Conservation (phyloP, 2,113 vertebrate genomes). For the Tringa solitaria region DNA sequence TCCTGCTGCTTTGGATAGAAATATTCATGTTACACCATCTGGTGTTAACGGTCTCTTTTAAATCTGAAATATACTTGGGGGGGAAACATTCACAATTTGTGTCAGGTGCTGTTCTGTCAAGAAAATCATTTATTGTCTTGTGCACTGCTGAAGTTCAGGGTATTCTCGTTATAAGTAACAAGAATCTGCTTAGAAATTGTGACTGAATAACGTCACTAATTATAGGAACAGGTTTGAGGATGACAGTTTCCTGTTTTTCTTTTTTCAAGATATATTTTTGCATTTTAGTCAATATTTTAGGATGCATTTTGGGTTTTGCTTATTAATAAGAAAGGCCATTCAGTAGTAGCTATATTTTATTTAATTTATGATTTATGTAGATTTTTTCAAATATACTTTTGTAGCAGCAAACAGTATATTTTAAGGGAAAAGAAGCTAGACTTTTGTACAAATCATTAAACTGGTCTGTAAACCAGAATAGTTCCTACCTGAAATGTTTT, state of each 20-base stretch:
- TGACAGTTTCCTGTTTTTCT: background rate
- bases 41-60: background rate
- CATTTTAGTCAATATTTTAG: background rate
- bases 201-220: background rate
- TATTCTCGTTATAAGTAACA: background rate
- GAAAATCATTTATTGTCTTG: background rate
- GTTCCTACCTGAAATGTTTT: background rate
- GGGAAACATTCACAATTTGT: background rate
- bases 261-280: background rate
- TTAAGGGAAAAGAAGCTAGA: background rate
- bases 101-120: background rate
- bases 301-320: background rate
- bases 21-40: background rate
- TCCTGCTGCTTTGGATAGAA: background rate
- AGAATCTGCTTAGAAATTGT: background rate
- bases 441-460: background rate
- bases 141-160: background rate
- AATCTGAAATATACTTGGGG: background rate
- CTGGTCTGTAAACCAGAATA: background rate
- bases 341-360: background rate
- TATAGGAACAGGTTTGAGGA: background rate
- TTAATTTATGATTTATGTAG: background rate
- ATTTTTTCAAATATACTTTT: background rate
- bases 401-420: background rate
- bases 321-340: background rate